A percentile compares a stretch with the other conserved stretches of the same genome.
phyloP scores from a whole-genome alignment of 2,113 vertebrate species.

The Hemichromis elongatus region DNA sequence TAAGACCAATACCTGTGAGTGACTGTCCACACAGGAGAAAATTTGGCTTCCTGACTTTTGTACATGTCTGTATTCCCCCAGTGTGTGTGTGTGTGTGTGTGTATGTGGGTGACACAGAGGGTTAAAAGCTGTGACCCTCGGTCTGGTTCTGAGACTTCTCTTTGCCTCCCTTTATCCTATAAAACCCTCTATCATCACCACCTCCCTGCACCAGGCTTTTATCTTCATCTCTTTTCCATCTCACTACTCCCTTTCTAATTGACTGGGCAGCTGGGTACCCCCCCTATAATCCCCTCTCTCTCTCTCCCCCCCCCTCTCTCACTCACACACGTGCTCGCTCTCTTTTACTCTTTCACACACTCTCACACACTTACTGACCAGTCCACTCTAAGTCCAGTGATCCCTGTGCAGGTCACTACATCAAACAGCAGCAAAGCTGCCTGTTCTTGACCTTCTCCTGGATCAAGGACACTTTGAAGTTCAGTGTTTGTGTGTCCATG shows the following conservation, averaged over 20 bases:
- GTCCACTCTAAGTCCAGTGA: slow-evolving; percentile 37
- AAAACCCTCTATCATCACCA: slow-evolving; percentile 58
- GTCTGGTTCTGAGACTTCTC: slow-evolving; percentile 12
- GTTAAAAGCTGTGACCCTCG: slow-evolving; percentile 34
- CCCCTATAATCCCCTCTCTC: slow-evolving; percentile 16
- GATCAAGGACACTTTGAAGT: slow-evolving; percentile 66
- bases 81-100: not conserved
- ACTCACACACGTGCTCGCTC: not conserved
- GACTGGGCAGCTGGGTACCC: slow-evolving; percentile 20
- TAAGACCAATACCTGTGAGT: not conserved
- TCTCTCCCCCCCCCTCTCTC: not conserved
- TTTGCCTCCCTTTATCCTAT: slow-evolving; percentile 5
- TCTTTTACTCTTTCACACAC: not conserved
- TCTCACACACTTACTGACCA: slow-evolving; percentile 40
- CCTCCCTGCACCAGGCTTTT: slow-evolving; percentile 41
- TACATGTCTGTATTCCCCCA: slow-evolving; percentile 1
- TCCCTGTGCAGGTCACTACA: slow-evolving; percentile 48
- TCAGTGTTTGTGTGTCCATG: not conserved
- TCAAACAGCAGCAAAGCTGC: slow-evolving; percentile 47
- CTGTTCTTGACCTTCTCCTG: slow-evolving; percentile 55
- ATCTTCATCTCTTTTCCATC: slow-evolving; percentile 35
- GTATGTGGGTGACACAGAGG: not conserved
- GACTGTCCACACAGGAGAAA: not conserved
- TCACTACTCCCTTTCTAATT: slow-evolving; percentile 30
- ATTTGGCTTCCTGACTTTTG: slow-evolving; percentile 19